These are phyloP conservation scores for Diaprepes abbreviatus DNA, from an alignment of 2,888 invertebrate species.

Conservation along the genomic window DNA sequence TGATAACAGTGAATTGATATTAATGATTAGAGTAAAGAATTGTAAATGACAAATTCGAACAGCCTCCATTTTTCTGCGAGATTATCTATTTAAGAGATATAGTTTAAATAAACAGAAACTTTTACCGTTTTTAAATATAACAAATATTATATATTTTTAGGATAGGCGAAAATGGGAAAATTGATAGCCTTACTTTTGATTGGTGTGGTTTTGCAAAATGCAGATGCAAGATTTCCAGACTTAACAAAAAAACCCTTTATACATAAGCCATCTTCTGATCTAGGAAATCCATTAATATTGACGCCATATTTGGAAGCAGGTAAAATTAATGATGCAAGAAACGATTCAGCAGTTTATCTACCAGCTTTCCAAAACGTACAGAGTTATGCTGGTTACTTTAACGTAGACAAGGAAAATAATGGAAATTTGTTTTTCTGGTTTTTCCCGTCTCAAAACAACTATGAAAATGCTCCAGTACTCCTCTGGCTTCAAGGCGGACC, in stretches of 20 bases:
- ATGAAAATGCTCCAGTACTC: slow-evolving; percentile 76
- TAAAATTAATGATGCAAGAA: slow-evolving; percentile 75
- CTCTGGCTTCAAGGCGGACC: slow-evolving; percentile 89
- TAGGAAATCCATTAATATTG: slow-evolving; percentile 74
- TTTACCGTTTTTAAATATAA: too few relatives aligned
- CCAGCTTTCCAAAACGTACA: slow-evolving; percentile 71
- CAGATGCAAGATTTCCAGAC: not conserved
- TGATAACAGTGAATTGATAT: too few relatives aligned
- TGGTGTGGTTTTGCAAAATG: not conserved
- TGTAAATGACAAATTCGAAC: too few relatives aligned
- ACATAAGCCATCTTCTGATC: slow-evolving; percentile 39
- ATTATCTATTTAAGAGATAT: too few relatives aligned
- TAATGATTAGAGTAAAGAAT: too few relatives aligned
- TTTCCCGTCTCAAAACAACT: slow-evolving; percentile 76
- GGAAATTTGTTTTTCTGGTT: slow-evolving; percentile 93
- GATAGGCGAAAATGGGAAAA: slow-evolving; percentile 71
- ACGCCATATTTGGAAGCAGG: slow-evolving; percentile 80
- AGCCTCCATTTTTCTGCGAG: too few relatives aligned
- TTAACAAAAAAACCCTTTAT: slow-evolving; percentile 35
- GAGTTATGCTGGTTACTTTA: slow-evolving; percentile 84
- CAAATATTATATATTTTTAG: too few relatives aligned
- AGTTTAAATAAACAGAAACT: too few relatives aligned
- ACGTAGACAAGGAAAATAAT: slow-evolving; percentile 79
- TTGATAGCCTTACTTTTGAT: slow-evolving; percentile 33
- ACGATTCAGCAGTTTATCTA: slow-evolving; percentile 69